Base-by-base conservation (phyloP, 2,888 invertebrate genomes). In the Ichneumoninae sp. region DNA sequence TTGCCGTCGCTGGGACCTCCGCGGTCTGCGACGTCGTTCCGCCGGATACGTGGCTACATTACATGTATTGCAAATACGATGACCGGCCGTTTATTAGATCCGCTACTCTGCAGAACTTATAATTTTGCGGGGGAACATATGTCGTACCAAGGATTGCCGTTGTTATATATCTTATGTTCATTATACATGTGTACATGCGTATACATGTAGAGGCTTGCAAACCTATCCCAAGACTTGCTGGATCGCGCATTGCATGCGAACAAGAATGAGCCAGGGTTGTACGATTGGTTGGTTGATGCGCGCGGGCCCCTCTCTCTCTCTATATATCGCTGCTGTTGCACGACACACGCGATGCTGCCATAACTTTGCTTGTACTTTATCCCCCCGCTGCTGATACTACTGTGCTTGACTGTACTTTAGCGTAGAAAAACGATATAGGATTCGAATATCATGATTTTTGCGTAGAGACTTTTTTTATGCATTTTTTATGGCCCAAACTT, bases 21-120 rank as follows among this genome's bases (percentile, higher is more conserved):
- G 36, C 19, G 36, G 13, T 7, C n/a, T 62, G 77, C 60, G 70
- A 70, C 80, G 71, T 81, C 88, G 91, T 92, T 92, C 91, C 91
- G 89, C 89, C 92, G 92, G 93, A 93, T 91, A 92, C 90, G 88
- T 89, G 86, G 82, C 78, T 84, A 85, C 88, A 91, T 91, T 90
- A 91, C 91, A 90, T 89, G 89, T 89, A 92, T 93, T 90, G 90
- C 86, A 89, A 89, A 87, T 86, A 86, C 84, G 85, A 87, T 87
- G 86, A 82, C 85, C 87, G 88, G 86, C 79, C 89, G 88, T 92
- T 92, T 91, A 91, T 92, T 92, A 93, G 92, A 92, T 92, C 90
- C 92, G 91, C 92, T 89, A 91, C 88, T 89, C 85, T 84, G 80
- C 84, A 81, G 74, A 80, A 84, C 85, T 88, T 80, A 84, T 86